Evolutionary conservation across 2,113 vertebrate species (phyloP), one percentile per base, ranked within the genome.

Genomic region (Okapia johnstoni): DNA sequence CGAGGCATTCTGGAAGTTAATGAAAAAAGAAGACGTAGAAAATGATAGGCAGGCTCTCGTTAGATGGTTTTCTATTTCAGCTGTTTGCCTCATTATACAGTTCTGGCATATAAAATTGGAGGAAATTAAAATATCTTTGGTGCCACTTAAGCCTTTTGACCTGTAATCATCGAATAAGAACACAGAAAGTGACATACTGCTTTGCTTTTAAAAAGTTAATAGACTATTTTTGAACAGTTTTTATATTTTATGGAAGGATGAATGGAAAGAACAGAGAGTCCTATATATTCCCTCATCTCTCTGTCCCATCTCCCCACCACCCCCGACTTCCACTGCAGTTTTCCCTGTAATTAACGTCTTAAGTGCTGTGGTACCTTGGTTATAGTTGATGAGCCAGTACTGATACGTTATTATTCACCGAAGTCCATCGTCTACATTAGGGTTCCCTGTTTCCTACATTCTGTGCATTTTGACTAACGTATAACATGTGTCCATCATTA

Each of bases 41-140:
- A 43, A 54, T 80, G 33, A 52, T 25, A 57, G 50, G 26, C 61
- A 70, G 10, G 9, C 40, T 90, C 36, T 81, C 17, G 43, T 43
- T 91, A n/a, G 79, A 79, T 70, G 77, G 26, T 85, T 93, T 83
- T 90, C 94, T 77, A 0, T 96, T 84, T 90, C 46, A 85, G 28
- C 58, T 30, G 0, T 60, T 97, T 87, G 88, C 70, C 40, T 93
- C 40, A n/a, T 33, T 77, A 66, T 81, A 43, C 21, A 57, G 13
- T 77, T 48, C 10, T 54, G 46, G 92, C 15, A 66, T 52, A 58
- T 40, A 66, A 83, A 88, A 73, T 61, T 33, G 61, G 46, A 95
- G 86, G 52, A 93, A 88, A 89, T 77, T 46, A 89, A 96, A 97
- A 50, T 96, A 58, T 28, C 54, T 30, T 81, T 88, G n/a, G 80